These are phyloP conservation scores for Rostratula benghalensis DNA, from an alignment of 2,113 vertebrate species.

Conservation along the genomic window DNA sequence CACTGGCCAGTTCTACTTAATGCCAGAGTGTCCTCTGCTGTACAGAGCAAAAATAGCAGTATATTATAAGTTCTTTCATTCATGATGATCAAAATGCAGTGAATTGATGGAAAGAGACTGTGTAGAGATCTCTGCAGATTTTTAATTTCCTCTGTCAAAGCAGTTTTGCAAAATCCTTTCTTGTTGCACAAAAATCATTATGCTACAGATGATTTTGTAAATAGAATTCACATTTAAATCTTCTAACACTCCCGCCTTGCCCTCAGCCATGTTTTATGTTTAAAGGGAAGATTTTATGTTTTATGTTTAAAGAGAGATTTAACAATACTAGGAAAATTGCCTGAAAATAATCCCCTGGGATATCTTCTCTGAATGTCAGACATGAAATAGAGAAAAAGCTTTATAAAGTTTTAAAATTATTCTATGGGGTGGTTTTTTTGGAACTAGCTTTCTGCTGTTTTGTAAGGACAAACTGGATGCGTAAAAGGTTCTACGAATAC, in stretches of 20 bases:
- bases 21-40: conserved; percentile 58
- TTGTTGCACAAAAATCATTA: neutral
- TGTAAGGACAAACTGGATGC: neutral
- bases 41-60: conserved; percentile 22
- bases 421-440: neutral
- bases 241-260: fast-evolving
- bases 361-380: neutral
- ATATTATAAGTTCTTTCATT: neutral
- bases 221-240: neutral
- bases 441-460: neutral
- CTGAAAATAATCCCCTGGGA: neutral
- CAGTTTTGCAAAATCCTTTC: neutral
- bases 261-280: neutral
- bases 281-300: neutral
- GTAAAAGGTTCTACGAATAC: neutral
- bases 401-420: neutral
- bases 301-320: neutral
- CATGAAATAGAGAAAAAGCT: neutral
- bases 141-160: neutral
- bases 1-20: neutral
- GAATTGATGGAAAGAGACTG: neutral
- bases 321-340: neutral
- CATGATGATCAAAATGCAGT: neutral
- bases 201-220: neutral
- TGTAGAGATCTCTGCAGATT: neutral